Evolutionary conservation across 2,888 invertebrate species (phyloP).

Genomic region (Julus scanicus): DNA sequence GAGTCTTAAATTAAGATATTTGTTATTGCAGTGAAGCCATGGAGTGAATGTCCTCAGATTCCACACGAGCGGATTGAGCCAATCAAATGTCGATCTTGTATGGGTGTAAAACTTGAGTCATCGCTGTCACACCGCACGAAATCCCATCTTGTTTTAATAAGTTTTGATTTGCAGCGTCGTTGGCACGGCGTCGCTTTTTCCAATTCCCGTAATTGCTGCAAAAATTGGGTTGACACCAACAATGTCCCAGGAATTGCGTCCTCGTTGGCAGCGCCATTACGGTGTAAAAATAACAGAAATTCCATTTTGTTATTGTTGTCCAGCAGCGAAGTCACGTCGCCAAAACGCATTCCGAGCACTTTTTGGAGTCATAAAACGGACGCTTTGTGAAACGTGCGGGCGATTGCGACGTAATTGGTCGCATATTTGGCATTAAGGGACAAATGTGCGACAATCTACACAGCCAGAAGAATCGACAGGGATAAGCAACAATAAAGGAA

Average conservation of each 20-base stretch:
- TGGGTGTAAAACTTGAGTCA: too few species aligned
- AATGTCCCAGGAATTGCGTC: not conserved
- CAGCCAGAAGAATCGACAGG: not conserved
- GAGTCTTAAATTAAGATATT: too few species aligned
- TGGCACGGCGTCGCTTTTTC: too few species aligned
- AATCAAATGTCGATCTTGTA: too few species aligned
- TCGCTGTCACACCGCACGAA: too few species aligned
- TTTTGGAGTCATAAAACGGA: not conserved
- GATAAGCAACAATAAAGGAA: not conserved
- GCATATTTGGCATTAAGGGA: constrained; percentile 11
- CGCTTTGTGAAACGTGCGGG: not conserved
- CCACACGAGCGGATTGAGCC: too few species aligned
- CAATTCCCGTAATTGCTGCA: too few species aligned
- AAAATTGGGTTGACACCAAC: too few species aligned
- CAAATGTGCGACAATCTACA: not conserved
- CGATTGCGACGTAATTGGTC: not conserved
- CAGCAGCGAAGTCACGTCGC: not conserved
- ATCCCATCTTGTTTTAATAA: too few species aligned
- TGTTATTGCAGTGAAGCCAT: too few species aligned
- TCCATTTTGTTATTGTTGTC: constrained; percentile 3
- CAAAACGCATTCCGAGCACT: not conserved
- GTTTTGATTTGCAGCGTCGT: too few species aligned
- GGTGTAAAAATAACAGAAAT: constrained; percentile 19
- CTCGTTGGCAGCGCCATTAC: not conserved
- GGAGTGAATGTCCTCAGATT: too few species aligned